Base-by-base conservation (phyloP, 2,113 vertebrate genomes). In the Barnardius zonarius region DNA sequence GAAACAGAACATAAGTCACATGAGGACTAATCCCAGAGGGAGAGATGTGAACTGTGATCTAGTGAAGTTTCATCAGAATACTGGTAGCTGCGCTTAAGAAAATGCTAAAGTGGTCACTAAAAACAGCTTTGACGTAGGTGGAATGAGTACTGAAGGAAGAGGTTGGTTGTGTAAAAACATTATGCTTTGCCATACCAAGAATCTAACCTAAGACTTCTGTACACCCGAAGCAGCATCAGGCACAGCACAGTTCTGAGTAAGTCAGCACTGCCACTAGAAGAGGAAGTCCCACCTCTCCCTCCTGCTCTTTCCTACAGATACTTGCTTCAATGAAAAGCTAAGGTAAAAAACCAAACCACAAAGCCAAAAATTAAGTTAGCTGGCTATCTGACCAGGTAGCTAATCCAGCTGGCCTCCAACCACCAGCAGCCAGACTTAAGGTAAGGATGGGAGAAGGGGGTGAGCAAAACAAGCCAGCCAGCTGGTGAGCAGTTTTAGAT, bases 1-100 rank as follows among this genome's bases (percentile, higher is more conserved):
- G 61, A 86, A 89, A 86, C 81, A 75, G 74, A 95, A 68, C 52
- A 28, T 44, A 44, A 93, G 80, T 91, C 84, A 86, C 83, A 76
- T 11, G 19, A 93, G 74, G 57, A 75, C 51, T 89, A 79, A 86
- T 30, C 77, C 83, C 68, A 76, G 63, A 83, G 84, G 74, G 68
- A 73, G 27, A 84, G 52, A 73, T 1, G 2, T 30, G 52, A 92
- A 87, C 86, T 91, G 62, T 52, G 74, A 82, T 79, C 84, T 64
- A 91, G 44, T 49, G 39, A 55, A 22, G 19, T 46, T 93, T 84
- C 83, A 44, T 79, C 57, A 91, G 66, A 84, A 82, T 30, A 78
- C 10, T 55, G 14, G 74, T 51, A 72, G 35, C 44, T 64, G 57
- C 18, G 68, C 48, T 88, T 62, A 46, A 46, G 68, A 88, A 88